Conservation (phyloP, 2,797 vertebrate genomes). For the Bradypus variegatus region DNA sequence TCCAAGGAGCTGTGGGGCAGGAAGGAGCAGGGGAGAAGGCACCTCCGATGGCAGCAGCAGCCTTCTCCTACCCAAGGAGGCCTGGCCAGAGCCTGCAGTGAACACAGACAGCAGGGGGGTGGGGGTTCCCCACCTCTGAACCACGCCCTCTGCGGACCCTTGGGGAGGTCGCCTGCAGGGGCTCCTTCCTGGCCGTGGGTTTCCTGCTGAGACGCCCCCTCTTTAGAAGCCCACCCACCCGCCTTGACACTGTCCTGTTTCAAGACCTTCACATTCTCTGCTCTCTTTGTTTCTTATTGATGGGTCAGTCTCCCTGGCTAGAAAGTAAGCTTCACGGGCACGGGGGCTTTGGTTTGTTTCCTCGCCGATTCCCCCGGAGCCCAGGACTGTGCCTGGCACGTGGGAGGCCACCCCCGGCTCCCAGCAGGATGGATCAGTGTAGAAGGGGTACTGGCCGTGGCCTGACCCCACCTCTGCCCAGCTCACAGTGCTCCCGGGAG, state of each 20-base stretch:
- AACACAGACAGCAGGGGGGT: not conserved
- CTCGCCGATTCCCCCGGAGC: not conserved
- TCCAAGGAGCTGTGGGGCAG: not conserved
- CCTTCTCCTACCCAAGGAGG: no score
- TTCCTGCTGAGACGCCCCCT: not conserved
- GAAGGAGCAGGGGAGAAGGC: not conserved
- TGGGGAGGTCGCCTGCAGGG: not conserved
- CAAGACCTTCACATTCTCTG: not conserved
- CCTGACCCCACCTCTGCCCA: not conserved
- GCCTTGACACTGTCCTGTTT: no score
- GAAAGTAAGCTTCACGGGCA: not conserved
- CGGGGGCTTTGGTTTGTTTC: not conserved
- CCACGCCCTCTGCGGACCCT: not conserved
- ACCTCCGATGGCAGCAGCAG: not conserved
- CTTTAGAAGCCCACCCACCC: not conserved
- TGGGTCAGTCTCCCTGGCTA: not conserved
- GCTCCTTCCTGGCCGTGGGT: not conserved
- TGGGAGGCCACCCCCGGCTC: not conserved
- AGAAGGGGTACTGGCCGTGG: not conserved
- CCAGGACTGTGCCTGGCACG: not conserved
- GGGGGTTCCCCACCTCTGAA: no score
- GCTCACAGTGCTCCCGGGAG: not conserved
- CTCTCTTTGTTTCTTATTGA: not conserved
- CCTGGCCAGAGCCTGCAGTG: rapidly evolving
- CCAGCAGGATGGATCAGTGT: not conserved